These are phyloP conservation scores for Pteria penguin DNA, from an alignment of 2,888 invertebrate genomes.

Conservation along the genomic window DNA sequence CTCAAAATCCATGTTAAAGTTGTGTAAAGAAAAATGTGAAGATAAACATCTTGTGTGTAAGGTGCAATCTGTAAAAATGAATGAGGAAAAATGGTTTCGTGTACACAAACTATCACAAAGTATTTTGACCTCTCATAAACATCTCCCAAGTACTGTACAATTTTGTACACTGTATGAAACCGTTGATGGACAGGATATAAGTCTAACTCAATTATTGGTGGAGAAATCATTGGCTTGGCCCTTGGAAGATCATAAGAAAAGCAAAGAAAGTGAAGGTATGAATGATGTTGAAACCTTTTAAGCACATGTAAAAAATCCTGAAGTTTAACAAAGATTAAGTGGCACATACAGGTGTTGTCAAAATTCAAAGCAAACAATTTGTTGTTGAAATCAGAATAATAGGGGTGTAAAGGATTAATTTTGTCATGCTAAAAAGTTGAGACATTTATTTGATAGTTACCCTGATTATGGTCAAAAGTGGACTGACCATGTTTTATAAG, in stretches of 20 bases:
- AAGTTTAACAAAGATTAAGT: too few relatives aligned
- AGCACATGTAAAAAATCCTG: too few relatives aligned
- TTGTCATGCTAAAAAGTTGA: too few relatives aligned
- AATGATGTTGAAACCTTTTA: background rate
- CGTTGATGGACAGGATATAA: slow-evolving; percentile 41
- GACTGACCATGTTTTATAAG: too few relatives aligned
- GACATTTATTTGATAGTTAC: too few relatives aligned
- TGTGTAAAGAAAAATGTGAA: slow-evolving; percentile 44
- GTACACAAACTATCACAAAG: slow-evolving; percentile 47
- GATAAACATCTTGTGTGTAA: slow-evolving; percentile 58
- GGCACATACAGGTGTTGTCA: too few relatives aligned
- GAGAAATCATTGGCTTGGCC: slow-evolving; percentile 46
- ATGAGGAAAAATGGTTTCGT: slow-evolving; percentile 44
- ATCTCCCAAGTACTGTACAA: slow-evolving; percentile 39
- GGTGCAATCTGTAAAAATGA: slow-evolving; percentile 41
- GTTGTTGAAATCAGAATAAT: too few relatives aligned
- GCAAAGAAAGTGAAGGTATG: background rate
- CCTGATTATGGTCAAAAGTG: too few relatives aligned
- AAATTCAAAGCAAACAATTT: too few relatives aligned
- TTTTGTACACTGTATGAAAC: slow-evolving; percentile 55
- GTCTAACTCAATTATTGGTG: slow-evolving; percentile 46
- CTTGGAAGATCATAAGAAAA: background rate
- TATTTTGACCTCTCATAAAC: slow-evolving; percentile 38
- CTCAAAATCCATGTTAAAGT: background rate
- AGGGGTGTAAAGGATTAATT: too few relatives aligned